Base-by-base conservation (phyloP, 2,797 vertebrate species). In the Enteromius paludinosus region DNA sequence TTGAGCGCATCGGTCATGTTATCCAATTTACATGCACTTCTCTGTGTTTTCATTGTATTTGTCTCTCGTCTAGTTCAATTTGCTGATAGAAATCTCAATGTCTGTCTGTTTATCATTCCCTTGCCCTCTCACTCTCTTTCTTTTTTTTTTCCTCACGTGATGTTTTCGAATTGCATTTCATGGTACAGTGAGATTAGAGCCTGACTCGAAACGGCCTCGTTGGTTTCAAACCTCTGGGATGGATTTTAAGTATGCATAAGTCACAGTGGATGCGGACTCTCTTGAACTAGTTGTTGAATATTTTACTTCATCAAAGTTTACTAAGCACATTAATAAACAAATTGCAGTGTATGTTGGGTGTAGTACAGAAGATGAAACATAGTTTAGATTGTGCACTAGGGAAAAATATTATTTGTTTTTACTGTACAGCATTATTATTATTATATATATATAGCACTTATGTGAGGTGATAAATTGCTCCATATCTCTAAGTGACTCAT, bases 1-100 rank as follows among this genome's bases (percentile, higher is more conserved):
- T 83, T 78, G 64, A 45, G 74, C 47, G 35, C 35, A 64, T 65
- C 38, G 41, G n/a, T 65, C 18, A 65, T 62, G 33, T 78, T 81
- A 77, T 79, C 76, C 18, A 69, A 77, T 86, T 86, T 45, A 49
- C 77, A n/a, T 15, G 70, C 47, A 33, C 23, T 62, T 72, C 89
- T 76, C 87, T 72, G 82, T 88, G 86, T 89, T 20, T 62, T 86
- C 78, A 84, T 81, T 79, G 35, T 78, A 52, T 88, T 81, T 86
- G 78, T 28, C 62, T 73, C 45, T 86, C 20, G 14, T 43, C 38
- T 72, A 28, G 14, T 38, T 71, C 8, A 6, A 47, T 76, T 30
- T 75, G 45, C 28, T 91, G 86, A 84, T 91, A 87, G 88, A 82
- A 82, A 83, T 84, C 65, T 59, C 87, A 6, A 41, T 45, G 12